Percentiles rank a stretch among this genome's conserved stretches.
These are phyloP conservation scores for Poecilia picta DNA, from an alignment of 2,797 vertebrate species.

Conservation along the genomic window DNA sequence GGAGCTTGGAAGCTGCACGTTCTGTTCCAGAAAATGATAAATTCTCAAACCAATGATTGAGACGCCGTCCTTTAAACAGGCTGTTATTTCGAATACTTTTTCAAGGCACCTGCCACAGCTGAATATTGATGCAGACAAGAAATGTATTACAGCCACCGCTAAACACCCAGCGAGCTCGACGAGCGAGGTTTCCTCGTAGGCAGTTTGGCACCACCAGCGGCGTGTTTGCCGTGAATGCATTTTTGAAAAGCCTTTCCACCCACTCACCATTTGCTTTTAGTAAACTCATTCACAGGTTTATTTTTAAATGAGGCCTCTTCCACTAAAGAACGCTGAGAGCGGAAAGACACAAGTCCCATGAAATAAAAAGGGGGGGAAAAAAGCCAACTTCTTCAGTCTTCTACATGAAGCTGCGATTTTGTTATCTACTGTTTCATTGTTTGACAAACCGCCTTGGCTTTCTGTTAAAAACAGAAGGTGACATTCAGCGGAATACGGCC, in stretches of 20 bases:
- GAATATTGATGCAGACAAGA: not conserved
- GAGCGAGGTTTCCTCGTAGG: not conserved
- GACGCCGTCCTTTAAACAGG: not conserved
- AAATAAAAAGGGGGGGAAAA: not conserved
- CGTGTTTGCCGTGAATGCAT: conserved; percentile 50
- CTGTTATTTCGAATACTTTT: not conserved
- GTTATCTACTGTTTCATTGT: not conserved
- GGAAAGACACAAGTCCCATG: not conserved
- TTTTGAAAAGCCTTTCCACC: conserved; percentile 38
- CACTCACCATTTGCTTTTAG: conserved; percentile 69
- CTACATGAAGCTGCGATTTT: not conserved
- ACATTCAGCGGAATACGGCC: conserved; percentile 40
- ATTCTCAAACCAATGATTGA: not conserved
- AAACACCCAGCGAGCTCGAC: not conserved
- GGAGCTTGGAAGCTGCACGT: not conserved
- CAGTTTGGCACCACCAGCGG: conserved; percentile 33
- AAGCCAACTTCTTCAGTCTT: not conserved
- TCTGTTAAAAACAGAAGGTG: conserved; percentile 45
- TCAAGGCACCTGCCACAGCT: not conserved
- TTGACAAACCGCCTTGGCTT: conserved; percentile 5
- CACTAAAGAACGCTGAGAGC: not conserved
- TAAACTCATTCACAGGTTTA: conserved; percentile 43
- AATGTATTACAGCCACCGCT: not conserved
- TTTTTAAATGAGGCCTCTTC: conserved; percentile 13
- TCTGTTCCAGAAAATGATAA: not conserved